Evolutionary conservation across 2,888 invertebrate genomes (phyloP).

Genomic region (Eupsilia transversa): DNA sequence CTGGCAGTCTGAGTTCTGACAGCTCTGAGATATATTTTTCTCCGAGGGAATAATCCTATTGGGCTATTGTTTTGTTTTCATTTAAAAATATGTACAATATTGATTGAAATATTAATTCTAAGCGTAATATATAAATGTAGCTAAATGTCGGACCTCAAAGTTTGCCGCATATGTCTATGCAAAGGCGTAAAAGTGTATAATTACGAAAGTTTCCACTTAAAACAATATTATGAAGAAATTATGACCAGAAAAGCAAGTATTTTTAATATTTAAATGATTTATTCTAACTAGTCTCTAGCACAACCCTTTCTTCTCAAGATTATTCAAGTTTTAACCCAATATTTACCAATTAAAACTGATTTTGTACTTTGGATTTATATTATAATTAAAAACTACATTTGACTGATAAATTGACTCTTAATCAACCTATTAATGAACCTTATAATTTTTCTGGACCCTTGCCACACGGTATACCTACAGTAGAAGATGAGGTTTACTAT

Average conservation of each 20-base stretch:
- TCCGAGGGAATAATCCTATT: background rate
- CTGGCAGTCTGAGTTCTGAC: background rate
- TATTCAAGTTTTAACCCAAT: background rate
- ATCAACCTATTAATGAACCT: too few species aligned
- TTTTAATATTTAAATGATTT: background rate
- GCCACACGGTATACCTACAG: background rate
- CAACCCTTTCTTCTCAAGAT: background rate
- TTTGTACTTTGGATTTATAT: background rate
- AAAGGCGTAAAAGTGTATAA: slow-evolving; percentile 78
- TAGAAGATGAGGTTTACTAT: background rate
- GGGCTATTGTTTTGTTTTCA: background rate
- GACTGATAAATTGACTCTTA: background rate
- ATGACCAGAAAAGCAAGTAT: slow-evolving; percentile 77
- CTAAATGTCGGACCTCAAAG: slow-evolving; percentile 75
- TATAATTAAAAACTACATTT: background rate
- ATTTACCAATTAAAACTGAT: background rate
- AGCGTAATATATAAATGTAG: background rate
- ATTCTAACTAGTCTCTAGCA: too few species aligned
- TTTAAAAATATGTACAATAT: background rate
- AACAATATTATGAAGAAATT: slow-evolving; percentile 82
- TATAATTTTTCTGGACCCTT: background rate
- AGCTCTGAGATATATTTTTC: background rate
- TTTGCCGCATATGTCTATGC: slow-evolving; percentile 81
- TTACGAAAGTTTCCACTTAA: slow-evolving; percentile 76
- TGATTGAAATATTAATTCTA: background rate